Base-by-base conservation (phyloP, 2,797 vertebrate species). In the Synanceia verrucosa region DNA sequence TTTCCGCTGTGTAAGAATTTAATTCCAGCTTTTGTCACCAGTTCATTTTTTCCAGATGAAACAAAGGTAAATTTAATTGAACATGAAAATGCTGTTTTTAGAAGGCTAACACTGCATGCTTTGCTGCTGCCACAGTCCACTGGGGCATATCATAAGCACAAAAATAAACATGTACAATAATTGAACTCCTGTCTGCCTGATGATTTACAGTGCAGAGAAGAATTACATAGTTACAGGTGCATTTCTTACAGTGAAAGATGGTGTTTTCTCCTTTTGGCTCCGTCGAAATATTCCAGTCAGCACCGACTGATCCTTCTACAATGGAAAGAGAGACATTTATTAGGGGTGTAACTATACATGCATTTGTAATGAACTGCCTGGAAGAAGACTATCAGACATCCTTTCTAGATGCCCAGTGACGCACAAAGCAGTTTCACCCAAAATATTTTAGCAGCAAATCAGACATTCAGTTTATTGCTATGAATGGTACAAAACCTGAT, bases 211-310 rank as follows among this genome's bases (percentile, higher is more conserved):
- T 23, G 39, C 52, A 37, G 26, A 21, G 28, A 43, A 4, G 11
- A 56, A 5, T 33, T 28, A 16, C 26, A 4, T 9, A 56, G 7
- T 33, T 28, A 16, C 26, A 36, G 19, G 9, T 47, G 55, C 4
- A 1, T 21, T 14, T 13, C 86, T 89, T 68, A 91, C 78, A 26
- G 71, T 84, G 63, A 91, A 90, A 0, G 70, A 28, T 1, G 81
- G 57, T 0, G 16, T 4, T 47, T 84, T 86, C 37, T 84, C 87
- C 48, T 77, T 88, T 18, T 75, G 84, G 75, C 78, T 89, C 24
- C 9, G 51, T 4, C 34, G 67, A 29, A 90, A 84, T 14, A 76
- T 57, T 52, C 84, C 83, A 9, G 65, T 44, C 33, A 47, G 47
- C 5, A 4, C 26, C 0, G 46, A 36, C 10, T 43, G 60, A 52